phyloP scores from a whole-genome alignment of 2,797 vertebrate genomes.

The Australoheros facetus region DNA sequence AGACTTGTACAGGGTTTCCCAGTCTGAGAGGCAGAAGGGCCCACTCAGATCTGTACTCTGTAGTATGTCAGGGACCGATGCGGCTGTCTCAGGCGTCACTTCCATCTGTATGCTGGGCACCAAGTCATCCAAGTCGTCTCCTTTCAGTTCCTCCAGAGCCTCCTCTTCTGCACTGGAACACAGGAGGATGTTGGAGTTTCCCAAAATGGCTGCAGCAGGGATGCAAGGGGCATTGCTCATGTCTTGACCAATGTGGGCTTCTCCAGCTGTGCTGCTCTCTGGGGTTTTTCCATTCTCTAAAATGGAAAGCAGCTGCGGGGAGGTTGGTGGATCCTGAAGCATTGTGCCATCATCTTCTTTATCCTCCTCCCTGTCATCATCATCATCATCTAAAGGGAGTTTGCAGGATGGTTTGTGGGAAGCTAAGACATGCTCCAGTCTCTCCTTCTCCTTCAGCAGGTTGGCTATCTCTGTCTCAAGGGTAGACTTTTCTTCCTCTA shows the following conservation, averaged over 20 bases:
- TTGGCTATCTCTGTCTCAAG: slow-evolving; percentile 91
- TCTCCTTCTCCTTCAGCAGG: slow-evolving; percentile 94
- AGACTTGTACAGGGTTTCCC: slow-evolving; percentile 93
- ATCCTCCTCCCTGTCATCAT: slow-evolving; percentile 27
- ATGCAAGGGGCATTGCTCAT: slow-evolving; percentile 66
- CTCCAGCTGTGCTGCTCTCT: slow-evolving; percentile 48
- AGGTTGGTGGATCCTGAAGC: slow-evolving; percentile 81
- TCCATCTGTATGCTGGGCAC: slow-evolving; percentile 80
- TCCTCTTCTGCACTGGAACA: slow-evolving; percentile 84
- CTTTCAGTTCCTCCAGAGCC: slow-evolving; percentile 83
- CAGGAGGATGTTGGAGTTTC: slow-evolving; percentile 83
- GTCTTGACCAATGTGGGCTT: slow-evolving; percentile 67
- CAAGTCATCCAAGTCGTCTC: slow-evolving; percentile 85
- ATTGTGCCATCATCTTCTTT: slow-evolving; percentile 75
- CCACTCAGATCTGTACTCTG: slow-evolving; percentile 82
- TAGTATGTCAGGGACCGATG: slow-evolving; percentile 90
- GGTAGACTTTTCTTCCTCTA: slow-evolving; percentile 91
- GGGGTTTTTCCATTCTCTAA: slow-evolving; percentile 63
- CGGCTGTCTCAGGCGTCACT: slow-evolving; percentile 81
- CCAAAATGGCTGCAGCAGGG: slow-evolving; percentile 76
- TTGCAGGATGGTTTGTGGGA: slow-evolving; percentile 91
- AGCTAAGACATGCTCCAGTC: slow-evolving; percentile 90
- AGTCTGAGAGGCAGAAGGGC: slow-evolving; percentile 91
- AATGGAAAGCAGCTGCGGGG: slow-evolving; percentile 67
- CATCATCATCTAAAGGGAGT: slow-evolving; percentile 62